Evolutionary conservation across 1,140 invertebrate genomes (phyloP).

Genomic region (Stenopsyche tienmushanensis): DNA sequence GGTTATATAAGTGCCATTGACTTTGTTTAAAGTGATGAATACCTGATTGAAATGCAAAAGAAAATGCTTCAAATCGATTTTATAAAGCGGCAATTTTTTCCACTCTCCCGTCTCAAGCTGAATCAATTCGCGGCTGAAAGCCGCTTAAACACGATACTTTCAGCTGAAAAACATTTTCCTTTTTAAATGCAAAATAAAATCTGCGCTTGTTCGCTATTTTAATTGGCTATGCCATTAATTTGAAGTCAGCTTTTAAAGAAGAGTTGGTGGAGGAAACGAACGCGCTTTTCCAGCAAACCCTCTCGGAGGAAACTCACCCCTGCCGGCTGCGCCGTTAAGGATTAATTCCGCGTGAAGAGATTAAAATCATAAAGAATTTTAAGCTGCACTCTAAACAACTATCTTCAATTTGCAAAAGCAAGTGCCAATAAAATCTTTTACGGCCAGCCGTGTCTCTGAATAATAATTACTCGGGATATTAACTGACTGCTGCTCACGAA

Average conservation of each 20-base stretch:
- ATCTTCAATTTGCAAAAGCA: constrained; percentile 37
- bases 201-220: constrained; percentile 24
- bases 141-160: constrained; percentile 16
- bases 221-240: constrained; percentile 34
- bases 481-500: constrained; percentile 13
- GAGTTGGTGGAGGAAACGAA: constrained; percentile 6
- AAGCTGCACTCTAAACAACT: constrained; percentile 33
- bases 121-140: constrained; percentile 6
- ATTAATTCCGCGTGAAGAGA: neutral
- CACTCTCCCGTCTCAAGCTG: neutral
- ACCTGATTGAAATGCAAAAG: no score
- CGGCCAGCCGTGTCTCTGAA: constrained; percentile 34
- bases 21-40: no score
- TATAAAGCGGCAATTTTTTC: neutral
- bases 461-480: constrained; percentile 35
- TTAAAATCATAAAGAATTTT: constrained; percentile 31
- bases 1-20: no score
- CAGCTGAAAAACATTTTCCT: constrained; percentile 12
- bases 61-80: constrained; percentile 6
- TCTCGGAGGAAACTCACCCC: constrained; percentile 8
- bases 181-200: constrained; percentile 24
- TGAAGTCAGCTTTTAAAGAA: constrained; percentile 23
- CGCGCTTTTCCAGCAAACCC: neutral
- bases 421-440: constrained; percentile 39
- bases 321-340: neutral